Conservation (phyloP, 2,888 invertebrate species). For the Blomia tropicalis region DNA sequence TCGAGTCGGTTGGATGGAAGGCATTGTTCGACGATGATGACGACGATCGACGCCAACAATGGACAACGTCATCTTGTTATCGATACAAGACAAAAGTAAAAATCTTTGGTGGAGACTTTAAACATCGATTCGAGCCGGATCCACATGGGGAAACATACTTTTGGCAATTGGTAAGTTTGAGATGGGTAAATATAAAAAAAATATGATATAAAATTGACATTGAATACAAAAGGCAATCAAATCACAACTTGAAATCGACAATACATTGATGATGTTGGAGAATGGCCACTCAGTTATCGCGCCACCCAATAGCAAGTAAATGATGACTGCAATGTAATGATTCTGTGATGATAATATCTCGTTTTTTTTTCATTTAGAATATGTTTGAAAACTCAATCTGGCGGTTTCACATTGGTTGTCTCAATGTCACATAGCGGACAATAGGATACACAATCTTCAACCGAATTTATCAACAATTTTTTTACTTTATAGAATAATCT, state of each 20-base stretch:
- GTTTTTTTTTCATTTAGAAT: conserved; percentile 10
- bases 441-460: not conserved
- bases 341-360: not conserved
- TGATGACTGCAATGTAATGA: not conserved
- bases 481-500: too few species aligned
- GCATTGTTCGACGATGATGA: not conserved
- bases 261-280: not conserved
- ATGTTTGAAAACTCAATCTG: conserved; percentile 7
- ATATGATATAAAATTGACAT: too few species aligned
- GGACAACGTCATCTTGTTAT: too few species aligned
- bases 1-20: conserved; percentile 2
- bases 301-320: conserved; percentile 4
- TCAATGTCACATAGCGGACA: conserved; percentile 19
- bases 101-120: conserved; percentile 16
- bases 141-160: conserved; percentile 3
- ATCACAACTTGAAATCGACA: conserved; percentile 7
- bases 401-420: conserved; percentile 18
- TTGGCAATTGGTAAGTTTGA: conserved; percentile 14
- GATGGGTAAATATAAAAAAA: too few species aligned
- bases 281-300: not conserved
- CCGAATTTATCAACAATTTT: too few species aligned
- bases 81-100: not conserved
- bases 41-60: too few species aligned
- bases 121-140: not conserved
- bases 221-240: too few species aligned